Evolutionary conservation across 2,113 vertebrate species (phyloP).

Genomic region (Dicrurus megarhynchus): DNA sequence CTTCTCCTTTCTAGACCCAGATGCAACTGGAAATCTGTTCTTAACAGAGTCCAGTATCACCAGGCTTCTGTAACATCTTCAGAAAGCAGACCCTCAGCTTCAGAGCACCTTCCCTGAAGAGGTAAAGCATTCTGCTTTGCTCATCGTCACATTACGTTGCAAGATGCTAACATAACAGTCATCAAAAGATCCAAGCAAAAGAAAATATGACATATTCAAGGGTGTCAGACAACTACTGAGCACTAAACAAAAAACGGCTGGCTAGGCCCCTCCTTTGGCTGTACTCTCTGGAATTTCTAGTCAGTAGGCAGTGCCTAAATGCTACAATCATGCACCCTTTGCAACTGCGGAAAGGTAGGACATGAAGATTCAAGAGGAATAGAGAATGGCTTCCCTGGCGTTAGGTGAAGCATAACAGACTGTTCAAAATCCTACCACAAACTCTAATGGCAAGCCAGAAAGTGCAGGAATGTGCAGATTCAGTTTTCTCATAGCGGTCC

Average conservation of each 20-base stretch:
- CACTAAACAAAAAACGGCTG: background rate
- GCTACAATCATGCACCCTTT: background rate
- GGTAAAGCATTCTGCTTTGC: background rate
- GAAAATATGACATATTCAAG: background rate
- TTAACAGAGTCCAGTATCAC: background rate
- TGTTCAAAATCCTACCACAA: background rate
- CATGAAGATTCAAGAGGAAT: background rate
- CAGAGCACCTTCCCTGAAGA: background rate
- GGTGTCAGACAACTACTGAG: background rate
- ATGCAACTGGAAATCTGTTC: background rate
- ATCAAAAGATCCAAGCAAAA: background rate
- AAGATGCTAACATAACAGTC: background rate
- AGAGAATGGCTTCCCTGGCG: background rate
- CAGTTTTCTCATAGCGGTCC: background rate
- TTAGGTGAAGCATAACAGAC: background rate
- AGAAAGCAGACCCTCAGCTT: background rate
- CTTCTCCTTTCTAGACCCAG: background rate
- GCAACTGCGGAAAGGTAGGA: background rate
- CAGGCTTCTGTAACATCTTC: background rate
- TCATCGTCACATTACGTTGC: background rate
- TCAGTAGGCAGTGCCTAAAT: background rate
- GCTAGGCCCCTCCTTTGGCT: background rate
- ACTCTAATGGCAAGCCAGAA: background rate
- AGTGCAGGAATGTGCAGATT: background rate
- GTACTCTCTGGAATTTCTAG: background rate